Conservation (phyloP, 2,797 vertebrate genomes). For the Simalia tracyae region DNA sequence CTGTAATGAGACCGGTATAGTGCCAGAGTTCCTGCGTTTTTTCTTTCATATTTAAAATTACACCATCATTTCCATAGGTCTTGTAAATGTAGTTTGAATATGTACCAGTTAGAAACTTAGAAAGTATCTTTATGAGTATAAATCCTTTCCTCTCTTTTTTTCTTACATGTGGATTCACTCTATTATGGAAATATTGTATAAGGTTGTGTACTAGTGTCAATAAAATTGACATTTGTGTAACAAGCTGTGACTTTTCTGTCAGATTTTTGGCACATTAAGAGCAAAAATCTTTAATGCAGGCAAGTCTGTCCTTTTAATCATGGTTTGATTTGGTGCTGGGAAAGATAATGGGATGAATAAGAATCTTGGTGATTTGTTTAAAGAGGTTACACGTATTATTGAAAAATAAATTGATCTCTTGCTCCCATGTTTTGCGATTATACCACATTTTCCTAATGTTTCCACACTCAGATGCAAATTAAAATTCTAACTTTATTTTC, state of each 20-base stretch:
- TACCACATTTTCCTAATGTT: conserved; percentile 38
- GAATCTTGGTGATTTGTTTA: conserved; percentile 40
- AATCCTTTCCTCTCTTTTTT: conserved; percentile 71
- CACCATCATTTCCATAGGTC: conserved; percentile 66
- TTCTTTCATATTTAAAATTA: conserved; percentile 55
- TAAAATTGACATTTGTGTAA: conserved; percentile 90
- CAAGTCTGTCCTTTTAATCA: conserved; percentile 52
- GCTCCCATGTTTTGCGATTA: conserved; percentile 28
- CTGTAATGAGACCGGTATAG: conserved; percentile 63
- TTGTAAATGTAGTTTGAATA: conserved; percentile 64
- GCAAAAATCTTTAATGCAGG: conserved; percentile 60
- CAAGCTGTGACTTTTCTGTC: conserved; percentile 77
- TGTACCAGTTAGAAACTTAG: conserved; percentile 1
- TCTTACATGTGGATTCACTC: conserved; percentile 70
- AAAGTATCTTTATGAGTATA: not conserved
- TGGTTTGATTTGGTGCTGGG: conserved; percentile 49
- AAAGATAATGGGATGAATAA: conserved; percentile 52
- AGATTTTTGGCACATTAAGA: conserved; percentile 67
- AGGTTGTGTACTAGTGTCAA: conserved; percentile 86
- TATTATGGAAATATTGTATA: conserved; percentile 77
- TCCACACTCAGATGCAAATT: not conserved
- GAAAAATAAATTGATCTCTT: conserved; percentile 39
- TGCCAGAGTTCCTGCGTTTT: conserved; percentile 73
- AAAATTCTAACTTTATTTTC: conserved; percentile 11
- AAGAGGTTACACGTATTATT: conserved; percentile 46